Evolutionary conservation across 1,140 invertebrate genomes (phyloP), one percentile per base, ranked within the genome.

Genomic region (Yoshiicerus persimilis): DNA sequence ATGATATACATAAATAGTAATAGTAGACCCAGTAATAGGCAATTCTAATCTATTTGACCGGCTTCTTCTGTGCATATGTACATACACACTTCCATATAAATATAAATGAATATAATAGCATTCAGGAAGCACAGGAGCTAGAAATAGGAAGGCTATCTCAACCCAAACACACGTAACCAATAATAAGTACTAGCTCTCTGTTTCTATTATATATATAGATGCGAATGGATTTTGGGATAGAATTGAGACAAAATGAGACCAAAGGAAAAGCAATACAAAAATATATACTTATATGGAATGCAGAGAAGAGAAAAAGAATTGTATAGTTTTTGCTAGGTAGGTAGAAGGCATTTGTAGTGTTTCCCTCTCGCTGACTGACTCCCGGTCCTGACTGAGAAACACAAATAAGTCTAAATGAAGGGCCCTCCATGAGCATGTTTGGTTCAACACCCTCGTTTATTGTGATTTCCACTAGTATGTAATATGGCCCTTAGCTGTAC

Each of bases 331-430:
- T 47, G 41, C 9, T 47, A 1, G 41, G 2, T 20, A 47, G n/a
- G 8, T 30, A 27, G 23, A 16, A 32, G 66, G 41, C 11, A n/a
- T n/a, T 56, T 56, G 47, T 56, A 56, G 47, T 56, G 47, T 56
- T 56, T 56, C 47, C 47, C 47, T 56, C 47, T 56, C 47, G 47
- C 47, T 56, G 47, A 56, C 47, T 56, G 47, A 56, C 47, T 56
- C 47, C n/a, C 47, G n/a, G 47, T 56, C 47, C 47, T n/a, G 47
- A 56, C 47, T 56, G 47, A 56, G 47, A 70, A 27, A 70, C 23
- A 70, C 38, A 84, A 84, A 84, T 84, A 84, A 41, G 83, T 84
- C 38, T 47, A 47, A 84, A 84, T 84, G 83, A 84, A 84, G 83
- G 83, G 83, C 83, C 47, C 83, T 84, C 47, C 83, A 84, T 47